Evolutionary conservation across 2,113 vertebrate species (phyloP).

Genomic region (Podilymbus podiceps): DNA sequence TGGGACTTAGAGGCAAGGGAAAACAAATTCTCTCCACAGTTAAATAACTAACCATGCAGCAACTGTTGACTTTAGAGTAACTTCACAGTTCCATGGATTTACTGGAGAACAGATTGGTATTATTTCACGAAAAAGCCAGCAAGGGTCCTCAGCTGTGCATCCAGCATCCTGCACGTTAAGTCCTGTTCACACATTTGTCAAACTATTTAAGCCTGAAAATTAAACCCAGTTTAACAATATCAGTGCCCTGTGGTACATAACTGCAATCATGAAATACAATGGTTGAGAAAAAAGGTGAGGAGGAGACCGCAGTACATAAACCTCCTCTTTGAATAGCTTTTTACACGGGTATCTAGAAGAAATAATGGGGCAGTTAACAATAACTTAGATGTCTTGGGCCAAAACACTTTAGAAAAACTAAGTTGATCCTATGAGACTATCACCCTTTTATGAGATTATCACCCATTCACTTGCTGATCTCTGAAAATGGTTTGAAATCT

Average conservation of each 20-base stretch:
- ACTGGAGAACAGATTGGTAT: conserved; percentile 57
- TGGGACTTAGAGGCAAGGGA: conserved; percentile 54
- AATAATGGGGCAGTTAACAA: not conserved
- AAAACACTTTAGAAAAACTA: not conserved
- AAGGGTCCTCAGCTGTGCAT: not conserved
- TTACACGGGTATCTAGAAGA: not conserved
- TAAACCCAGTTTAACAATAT: not conserved
- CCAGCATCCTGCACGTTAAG: not conserved
- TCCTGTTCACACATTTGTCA: not conserved
- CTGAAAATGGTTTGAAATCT: not conserved
- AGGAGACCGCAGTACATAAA: not conserved
- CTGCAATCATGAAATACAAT: not conserved
- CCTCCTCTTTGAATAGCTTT: not conserved
- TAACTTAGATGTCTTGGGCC: not conserved
- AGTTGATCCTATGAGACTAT: not conserved
- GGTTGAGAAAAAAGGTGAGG: not conserved
- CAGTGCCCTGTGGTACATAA: not conserved
- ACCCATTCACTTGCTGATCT: not conserved
- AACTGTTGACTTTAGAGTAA: conserved; percentile 65
- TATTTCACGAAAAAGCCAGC: conserved; percentile 2
- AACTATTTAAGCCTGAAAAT: not conserved
- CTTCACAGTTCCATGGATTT: conserved; percentile 28
- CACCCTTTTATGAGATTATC: not conserved
- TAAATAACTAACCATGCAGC: conserved; percentile 61
- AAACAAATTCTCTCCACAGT: conserved; percentile 59